Conservation (phyloP, 2,888 invertebrate genomes). For the Scaptomyza flava region DNA sequence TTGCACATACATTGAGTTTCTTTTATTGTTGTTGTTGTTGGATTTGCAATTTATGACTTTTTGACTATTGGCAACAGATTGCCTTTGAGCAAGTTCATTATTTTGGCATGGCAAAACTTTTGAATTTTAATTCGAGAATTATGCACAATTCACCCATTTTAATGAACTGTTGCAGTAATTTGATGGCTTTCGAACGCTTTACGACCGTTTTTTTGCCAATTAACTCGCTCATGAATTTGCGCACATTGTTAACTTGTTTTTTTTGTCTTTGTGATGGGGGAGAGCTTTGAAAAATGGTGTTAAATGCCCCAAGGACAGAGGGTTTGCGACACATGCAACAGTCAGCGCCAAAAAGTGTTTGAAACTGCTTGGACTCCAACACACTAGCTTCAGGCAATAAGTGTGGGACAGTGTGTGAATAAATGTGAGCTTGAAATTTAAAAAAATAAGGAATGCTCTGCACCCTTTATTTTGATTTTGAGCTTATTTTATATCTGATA, state of each 20-base stretch:
- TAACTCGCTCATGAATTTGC: slow-evolving; percentile 32
- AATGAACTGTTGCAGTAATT: slow-evolving; percentile 65
- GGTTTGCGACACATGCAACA: slow-evolving; percentile 35
- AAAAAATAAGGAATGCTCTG: too few species aligned
- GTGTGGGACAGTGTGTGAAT: too few species aligned
- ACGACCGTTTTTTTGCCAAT: slow-evolving; percentile 34
- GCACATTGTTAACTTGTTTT: slow-evolving; percentile 35
- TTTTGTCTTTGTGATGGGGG: slow-evolving; percentile 1
- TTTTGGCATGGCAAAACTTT: slow-evolving; percentile 73
- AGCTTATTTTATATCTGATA: too few species aligned
- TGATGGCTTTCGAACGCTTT: slow-evolving; percentile 49
- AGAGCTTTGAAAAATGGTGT: slow-evolving; percentile 12
- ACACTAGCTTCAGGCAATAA: slow-evolving; percentile 1
- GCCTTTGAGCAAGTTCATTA: slow-evolving; percentile 66
- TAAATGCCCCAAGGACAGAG: slow-evolving; percentile 5
- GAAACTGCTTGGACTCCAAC: neutral
- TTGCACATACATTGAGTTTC: slow-evolving; percentile 43
- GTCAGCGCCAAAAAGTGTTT: slow-evolving; percentile 20
- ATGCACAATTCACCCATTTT: slow-evolving; percentile 67
- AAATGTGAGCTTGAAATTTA: too few species aligned
- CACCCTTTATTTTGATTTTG: too few species aligned
- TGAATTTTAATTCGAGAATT: slow-evolving; percentile 77
- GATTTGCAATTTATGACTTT: slow-evolving; percentile 75
- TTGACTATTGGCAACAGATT: slow-evolving; percentile 81
- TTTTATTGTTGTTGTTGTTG: slow-evolving; percentile 46